These are phyloP conservation scores for Oxystoma pomonae DNA, from an alignment of 2,888 invertebrate genomes.

Conservation along the genomic window DNA sequence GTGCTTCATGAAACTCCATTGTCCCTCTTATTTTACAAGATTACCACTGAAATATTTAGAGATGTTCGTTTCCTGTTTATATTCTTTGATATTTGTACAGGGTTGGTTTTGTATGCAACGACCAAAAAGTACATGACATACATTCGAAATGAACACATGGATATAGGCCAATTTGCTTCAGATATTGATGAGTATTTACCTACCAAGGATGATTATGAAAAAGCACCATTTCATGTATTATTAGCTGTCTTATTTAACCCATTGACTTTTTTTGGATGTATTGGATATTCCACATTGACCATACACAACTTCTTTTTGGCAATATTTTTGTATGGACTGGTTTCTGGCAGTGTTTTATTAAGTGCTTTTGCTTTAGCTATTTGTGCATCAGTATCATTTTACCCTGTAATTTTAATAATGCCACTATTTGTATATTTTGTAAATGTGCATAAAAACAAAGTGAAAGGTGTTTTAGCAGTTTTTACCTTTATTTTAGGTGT, in stretches of 20 bases:
- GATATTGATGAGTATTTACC: conserved; percentile 56
- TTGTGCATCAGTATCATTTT: conserved; percentile 77
- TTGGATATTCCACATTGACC: conserved; percentile 85
- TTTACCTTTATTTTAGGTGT: conserved; percentile 28
- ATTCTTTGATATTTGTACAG: conserved; percentile 71
- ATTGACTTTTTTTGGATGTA: conserved; percentile 80
- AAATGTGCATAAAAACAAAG: conserved; percentile 52
- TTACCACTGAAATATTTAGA: conserved; percentile 53
- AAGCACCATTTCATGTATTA: conserved; percentile 66
- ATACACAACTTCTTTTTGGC: conserved; percentile 83
- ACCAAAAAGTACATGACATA: conserved; percentile 64
- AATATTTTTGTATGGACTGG: conserved; percentile 52
- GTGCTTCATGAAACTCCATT: conserved; percentile 89
- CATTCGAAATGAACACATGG: conserved; percentile 53
- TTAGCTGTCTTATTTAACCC: conserved; percentile 86
- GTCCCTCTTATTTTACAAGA: conserved; percentile 62
- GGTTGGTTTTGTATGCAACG: conserved; percentile 65
- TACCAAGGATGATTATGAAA: conserved; percentile 54
- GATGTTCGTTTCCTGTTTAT: conserved; percentile 65
- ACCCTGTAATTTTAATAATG: conserved; percentile 77
- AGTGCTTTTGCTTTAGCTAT: conserved; percentile 69
- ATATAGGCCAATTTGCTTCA: conserved; percentile 54
- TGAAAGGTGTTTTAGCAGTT: conserved; percentile 41
- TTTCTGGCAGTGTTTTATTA: conserved; percentile 53
- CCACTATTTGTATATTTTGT: conserved; percentile 72